phyloP scores from a whole-genome alignment of 2,113 vertebrate species.

The Aix galericulata region DNA sequence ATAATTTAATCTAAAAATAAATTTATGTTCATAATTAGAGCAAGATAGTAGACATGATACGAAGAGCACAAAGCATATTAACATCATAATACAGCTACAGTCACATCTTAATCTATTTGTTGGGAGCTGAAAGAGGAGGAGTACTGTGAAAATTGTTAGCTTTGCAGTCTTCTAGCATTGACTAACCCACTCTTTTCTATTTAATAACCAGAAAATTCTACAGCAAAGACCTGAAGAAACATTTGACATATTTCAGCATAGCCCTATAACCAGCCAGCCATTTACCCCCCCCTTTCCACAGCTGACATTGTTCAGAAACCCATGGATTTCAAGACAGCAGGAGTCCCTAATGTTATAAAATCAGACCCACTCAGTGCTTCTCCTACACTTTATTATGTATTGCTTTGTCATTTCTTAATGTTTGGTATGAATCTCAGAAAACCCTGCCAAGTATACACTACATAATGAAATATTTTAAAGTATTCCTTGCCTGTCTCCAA shows the following conservation, averaged over 20 bases:
- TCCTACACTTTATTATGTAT: neutral
- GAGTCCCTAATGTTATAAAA: neutral
- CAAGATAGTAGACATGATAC: neutral
- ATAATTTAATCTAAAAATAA: neutral
- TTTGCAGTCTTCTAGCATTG: neutral
- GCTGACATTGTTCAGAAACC: neutral
- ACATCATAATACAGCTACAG: neutral
- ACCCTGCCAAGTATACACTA: neutral
- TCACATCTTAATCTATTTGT: neutral
- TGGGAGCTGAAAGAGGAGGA: neutral
- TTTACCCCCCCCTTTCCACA: neutral
- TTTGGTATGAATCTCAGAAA: neutral
- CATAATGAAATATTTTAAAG: neutral
- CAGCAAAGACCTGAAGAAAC: neutral
- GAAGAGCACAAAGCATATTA: neutral
- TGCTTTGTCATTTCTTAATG: neutral
- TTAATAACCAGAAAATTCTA: neutral
- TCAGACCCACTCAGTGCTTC: neutral
- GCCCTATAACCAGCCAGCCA: neutral
- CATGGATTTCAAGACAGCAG: neutral
- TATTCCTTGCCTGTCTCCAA: neutral
- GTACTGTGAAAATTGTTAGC: neutral
- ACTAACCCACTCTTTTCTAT: neutral
- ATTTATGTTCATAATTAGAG: neutral
- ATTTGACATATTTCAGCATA: neutral